phyloP scores from a whole-genome alignment of 1,140 invertebrate species.

The Ruditapes philippinarum region DNA sequence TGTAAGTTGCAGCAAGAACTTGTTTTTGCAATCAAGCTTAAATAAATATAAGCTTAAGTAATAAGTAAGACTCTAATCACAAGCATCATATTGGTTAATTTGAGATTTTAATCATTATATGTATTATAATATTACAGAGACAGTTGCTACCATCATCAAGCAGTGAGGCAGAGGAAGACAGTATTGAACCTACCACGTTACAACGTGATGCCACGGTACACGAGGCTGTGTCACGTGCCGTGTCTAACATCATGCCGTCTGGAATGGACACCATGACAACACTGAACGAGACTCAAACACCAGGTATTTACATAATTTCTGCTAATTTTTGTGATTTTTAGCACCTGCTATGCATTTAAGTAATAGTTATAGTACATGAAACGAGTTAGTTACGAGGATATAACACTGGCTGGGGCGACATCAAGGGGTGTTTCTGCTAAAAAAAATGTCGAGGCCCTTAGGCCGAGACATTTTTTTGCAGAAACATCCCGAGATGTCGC shows the following conservation, averaged over 20 bases:
- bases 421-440: too few relatives aligned
- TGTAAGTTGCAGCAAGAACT: too few relatives aligned
- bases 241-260: slow-evolving; percentile 79
- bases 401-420: too few relatives aligned
- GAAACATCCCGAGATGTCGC: too few relatives aligned
- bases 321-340: neutral
- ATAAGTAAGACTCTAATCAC: too few relatives aligned
- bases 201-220: slow-evolving; percentile 71
- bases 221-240: slow-evolving; percentile 78
- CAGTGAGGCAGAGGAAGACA: slow-evolving; percentile 64
- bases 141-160: slow-evolving; percentile 12
- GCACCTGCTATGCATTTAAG: too few relatives aligned
- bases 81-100: neutral
- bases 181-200: slow-evolving; percentile 15
- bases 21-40: too few relatives aligned
- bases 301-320: slow-evolving; percentile 13
- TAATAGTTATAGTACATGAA: too few relatives aligned
- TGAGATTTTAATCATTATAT: neutral
- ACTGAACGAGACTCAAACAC: slow-evolving; percentile 41
- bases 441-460: too few relatives aligned
- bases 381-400: too few relatives aligned
- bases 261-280: slow-evolving; percentile 65
- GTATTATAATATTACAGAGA: slow-evolving; percentile 25
- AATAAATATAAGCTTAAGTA: too few relatives aligned
- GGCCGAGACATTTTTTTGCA: too few relatives aligned